phyloP scores from a whole-genome alignment of 2,113 vertebrate genomes.

The Mungos mungo region DNA sequence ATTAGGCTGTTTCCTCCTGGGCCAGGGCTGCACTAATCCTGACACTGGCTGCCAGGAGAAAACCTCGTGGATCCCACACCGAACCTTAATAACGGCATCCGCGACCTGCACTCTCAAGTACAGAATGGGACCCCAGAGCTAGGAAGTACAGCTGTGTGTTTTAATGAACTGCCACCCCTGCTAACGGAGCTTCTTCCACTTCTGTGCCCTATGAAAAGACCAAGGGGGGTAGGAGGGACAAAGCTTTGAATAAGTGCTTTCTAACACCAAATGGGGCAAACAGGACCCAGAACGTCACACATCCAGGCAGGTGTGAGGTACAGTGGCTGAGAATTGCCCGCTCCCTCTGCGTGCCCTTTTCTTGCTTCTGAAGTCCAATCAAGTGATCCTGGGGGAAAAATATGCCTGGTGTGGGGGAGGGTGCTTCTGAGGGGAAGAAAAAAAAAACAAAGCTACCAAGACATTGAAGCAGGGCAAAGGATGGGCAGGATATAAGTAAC shows the following conservation, averaged over 20 bases:
- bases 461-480: constrained; percentile 28
- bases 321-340: constrained; percentile 12
- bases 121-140: constrained; percentile 73
- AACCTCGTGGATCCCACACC: constrained; percentile 45
- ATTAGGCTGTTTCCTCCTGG: constrained; percentile 69
- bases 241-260: constrained; percentile 71
- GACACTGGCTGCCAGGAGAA: constrained; percentile 61
- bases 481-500: not conserved
- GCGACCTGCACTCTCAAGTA: constrained; percentile 60
- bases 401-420: not conserved
- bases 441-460: not conserved
- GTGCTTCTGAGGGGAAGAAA: not conserved
- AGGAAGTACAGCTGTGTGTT: constrained; percentile 67
- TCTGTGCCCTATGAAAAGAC: constrained; percentile 63
- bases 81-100: constrained; percentile 47
- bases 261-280: constrained; percentile 52
- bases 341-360: constrained; percentile 40
- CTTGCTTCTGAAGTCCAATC: constrained; percentile 60
- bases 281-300: constrained; percentile 52
- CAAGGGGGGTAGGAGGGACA: constrained; percentile 55
- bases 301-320: constrained; percentile 63
- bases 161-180: constrained; percentile 72
- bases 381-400: constrained; percentile 56
- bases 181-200: constrained; percentile 64
- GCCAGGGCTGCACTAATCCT: constrained; percentile 62